phyloP scores from a whole-genome alignment of 53 echinoderm and acorn worm species.

The Paelopatides confundens region DNA sequence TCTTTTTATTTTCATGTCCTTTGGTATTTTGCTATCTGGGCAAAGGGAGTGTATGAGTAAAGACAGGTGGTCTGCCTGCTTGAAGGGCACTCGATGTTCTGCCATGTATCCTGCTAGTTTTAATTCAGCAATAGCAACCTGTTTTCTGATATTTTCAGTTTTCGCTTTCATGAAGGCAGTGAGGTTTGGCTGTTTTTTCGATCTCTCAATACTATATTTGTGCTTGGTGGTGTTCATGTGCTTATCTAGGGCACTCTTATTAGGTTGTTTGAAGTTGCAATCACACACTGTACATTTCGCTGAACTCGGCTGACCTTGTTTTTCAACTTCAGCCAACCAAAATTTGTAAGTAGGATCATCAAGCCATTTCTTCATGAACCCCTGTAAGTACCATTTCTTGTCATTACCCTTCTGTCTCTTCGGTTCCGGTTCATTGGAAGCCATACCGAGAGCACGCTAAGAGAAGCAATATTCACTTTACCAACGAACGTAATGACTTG shows the following conservation, averaged over 20 bases:
- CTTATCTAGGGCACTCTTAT: not conserved
- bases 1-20: not conserved
- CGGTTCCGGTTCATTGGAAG: not conserved
- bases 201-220: not conserved
- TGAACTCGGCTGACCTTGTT: not conserved
- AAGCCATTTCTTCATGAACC: constrained; percentile 8
- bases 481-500: too few relatives aligned
- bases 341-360: not conserved
- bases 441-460: too few relatives aligned
- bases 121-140: not conserved
- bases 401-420: not conserved
- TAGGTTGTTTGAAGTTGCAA: not conserved
- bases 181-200: not conserved
- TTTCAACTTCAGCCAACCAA: not conserved
- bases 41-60: not conserved
- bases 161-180: not conserved
- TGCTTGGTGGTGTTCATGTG: not conserved
- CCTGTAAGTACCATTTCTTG: not conserved
- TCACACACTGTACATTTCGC: not conserved
- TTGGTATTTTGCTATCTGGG: constrained; percentile 2
- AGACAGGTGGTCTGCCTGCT: not conserved
- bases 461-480: too few relatives aligned
- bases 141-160: not conserved
- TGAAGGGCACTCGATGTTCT: constrained; percentile 9
- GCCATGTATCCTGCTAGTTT: not conserved